Evolutionary conservation across 2,797 vertebrate genomes (phyloP).

Genomic region (Mormyrops boulengeri): DNA sequence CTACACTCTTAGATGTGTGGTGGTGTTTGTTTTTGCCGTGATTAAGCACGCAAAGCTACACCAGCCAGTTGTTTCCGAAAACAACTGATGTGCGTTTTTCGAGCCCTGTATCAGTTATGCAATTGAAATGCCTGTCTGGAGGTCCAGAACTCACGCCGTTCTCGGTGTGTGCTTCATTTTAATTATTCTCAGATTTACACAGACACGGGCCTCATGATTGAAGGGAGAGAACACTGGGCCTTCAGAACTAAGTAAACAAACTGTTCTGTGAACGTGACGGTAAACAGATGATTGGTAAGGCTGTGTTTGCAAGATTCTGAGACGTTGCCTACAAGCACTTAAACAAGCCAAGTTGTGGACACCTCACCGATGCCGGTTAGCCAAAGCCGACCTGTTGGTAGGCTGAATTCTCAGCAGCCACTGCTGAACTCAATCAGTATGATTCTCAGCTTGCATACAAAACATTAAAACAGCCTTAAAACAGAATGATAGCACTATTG

Average conservation of each 20-base stretch:
- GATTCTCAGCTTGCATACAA: not conserved
- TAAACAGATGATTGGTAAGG: not conserved
- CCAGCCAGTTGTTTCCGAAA: conserved; percentile 20
- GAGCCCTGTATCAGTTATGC: not conserved
- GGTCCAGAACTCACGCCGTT: not conserved
- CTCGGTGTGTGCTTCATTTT: not conserved
- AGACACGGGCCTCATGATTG: not conserved
- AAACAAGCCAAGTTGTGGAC: not conserved
- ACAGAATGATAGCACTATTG: not conserved
- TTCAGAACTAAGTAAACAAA: not conserved
- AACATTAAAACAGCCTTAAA: not conserved
- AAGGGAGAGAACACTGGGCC: not conserved
- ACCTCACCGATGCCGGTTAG: not conserved
- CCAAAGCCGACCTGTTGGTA: not conserved
- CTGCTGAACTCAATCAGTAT: not conserved
- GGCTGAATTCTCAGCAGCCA: not conserved
- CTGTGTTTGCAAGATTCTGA: not conserved
- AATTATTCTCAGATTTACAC: not conserved
- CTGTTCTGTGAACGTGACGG: not conserved
- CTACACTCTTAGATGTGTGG: not conserved
- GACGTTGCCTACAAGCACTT: not conserved
- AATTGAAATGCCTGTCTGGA: not conserved
- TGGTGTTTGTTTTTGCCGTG: not conserved
- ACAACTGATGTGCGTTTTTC: conserved; percentile 18
- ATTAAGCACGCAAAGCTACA: not conserved